These are phyloP conservation scores for Megatriorchis doriae DNA, from an alignment of 2,113 vertebrate species.

Conservation along the genomic window DNA sequence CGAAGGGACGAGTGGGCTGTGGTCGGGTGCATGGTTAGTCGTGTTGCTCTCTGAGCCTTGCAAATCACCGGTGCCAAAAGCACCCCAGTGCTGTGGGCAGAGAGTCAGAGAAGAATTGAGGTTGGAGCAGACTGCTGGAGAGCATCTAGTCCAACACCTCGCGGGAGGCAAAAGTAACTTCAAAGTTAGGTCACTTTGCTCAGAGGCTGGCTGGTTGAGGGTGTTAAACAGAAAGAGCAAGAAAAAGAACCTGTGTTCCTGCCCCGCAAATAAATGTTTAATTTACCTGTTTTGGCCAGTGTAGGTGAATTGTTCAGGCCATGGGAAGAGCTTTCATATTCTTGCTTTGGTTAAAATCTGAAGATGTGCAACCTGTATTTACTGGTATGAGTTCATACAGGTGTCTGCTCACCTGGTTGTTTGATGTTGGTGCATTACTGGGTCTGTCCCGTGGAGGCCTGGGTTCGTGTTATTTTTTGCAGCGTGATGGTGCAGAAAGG, in stretches of 20 bases:
- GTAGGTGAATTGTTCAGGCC: not conserved
- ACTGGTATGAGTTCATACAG: conserved; percentile 2
- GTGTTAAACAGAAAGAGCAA: not conserved
- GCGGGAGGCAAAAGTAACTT: not conserved
- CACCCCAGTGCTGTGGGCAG: not conserved
- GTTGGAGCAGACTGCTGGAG: not conserved
- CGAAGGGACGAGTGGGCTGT: not conserved
- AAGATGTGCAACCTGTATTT: conserved; percentile 21
- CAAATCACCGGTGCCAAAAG: not conserved
- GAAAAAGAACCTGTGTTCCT: not conserved
- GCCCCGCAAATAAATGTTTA: not conserved
- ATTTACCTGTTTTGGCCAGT: not conserved
- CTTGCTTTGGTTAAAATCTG: not conserved
- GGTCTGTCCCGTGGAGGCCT: not conserved
- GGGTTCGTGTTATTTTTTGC: not conserved
- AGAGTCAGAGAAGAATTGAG: not conserved
- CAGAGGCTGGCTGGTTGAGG: not conserved
- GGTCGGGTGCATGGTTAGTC: not conserved
- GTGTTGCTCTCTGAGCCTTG: not conserved
- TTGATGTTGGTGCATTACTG: not conserved
- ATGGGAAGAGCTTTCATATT: not conserved
- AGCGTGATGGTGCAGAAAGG: fast-evolving
- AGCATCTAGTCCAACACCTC: not conserved
- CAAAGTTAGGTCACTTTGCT: conserved; percentile 20
- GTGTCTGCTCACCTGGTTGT: not conserved